Conservation (phyloP, 2,797 vertebrate genomes). For the Eutrigla gurnardus region DNA sequence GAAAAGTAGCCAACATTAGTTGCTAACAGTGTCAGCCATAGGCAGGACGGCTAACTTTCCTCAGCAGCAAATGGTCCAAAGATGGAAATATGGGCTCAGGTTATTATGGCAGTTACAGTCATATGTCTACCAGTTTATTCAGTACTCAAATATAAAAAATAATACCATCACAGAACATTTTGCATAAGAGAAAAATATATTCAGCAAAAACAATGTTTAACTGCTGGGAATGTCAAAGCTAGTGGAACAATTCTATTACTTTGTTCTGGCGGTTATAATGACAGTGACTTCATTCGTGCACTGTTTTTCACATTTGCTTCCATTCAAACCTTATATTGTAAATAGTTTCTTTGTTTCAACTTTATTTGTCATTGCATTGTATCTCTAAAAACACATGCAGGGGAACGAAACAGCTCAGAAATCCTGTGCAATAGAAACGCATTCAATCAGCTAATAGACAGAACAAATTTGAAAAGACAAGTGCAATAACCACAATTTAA, state of each 20-base stretch:
- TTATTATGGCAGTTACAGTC: not conserved
- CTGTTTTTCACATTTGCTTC: not conserved
- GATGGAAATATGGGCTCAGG: not conserved
- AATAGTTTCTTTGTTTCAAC: not conserved
- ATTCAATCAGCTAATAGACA: too few species aligned
- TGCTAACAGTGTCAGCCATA: conserved; percentile 19
- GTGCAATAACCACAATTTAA: too few species aligned
- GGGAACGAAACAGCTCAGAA: too few species aligned
- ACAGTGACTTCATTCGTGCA: not conserved
- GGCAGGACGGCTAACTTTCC: conserved; percentile 15
- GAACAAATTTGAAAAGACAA: too few species aligned
- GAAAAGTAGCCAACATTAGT: conserved; percentile 32
- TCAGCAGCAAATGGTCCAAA: conserved; percentile 4
- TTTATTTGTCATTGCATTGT: too few species aligned
- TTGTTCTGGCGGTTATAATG: too few species aligned
- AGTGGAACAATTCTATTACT: not conserved
- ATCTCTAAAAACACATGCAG: too few species aligned
- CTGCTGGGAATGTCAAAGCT: not conserved
- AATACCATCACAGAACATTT: not conserved
- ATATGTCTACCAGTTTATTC: not conserved
- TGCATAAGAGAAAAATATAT: not conserved
- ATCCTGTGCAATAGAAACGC: too few species aligned
- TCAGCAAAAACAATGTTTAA: not conserved
- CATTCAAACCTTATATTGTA: not conserved
- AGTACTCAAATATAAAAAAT: not conserved